Conservation (phyloP, 2,888 invertebrate genomes). For the Plebejus anna region DNA sequence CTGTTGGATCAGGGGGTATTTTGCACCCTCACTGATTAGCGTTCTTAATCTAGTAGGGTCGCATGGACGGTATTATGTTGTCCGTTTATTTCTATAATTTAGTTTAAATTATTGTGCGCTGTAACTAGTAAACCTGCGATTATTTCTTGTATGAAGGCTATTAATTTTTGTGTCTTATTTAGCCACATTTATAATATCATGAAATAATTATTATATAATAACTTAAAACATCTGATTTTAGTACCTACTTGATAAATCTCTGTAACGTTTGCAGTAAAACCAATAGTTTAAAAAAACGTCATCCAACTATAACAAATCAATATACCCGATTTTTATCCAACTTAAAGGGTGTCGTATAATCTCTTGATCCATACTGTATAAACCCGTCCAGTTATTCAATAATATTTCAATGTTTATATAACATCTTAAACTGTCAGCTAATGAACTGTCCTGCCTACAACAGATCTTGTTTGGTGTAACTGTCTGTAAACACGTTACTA, state of each 20-base stretch:
- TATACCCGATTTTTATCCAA: too few relatives aligned
- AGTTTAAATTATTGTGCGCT: too few relatives aligned
- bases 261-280: neutral
- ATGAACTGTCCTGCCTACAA: conserved; percentile 68
- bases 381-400: conserved; percentile 65
- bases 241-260: neutral
- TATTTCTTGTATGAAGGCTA: neutral
- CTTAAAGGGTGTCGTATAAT: too few relatives aligned
- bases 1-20: conserved; percentile 63
- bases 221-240: neutral
- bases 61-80: conserved; percentile 51
- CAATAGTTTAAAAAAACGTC: too few relatives aligned
- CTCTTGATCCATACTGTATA: conserved; percentile 43
- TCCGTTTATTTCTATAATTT: neutral
- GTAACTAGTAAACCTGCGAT: too few relatives aligned
- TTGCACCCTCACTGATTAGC: conserved; percentile 77
- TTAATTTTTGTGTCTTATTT: neutral
- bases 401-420: conserved; percentile 76
- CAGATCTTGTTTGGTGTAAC: conserved; percentile 54
- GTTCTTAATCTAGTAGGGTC: conserved; percentile 73
- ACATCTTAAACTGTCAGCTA: conserved; percentile 74
- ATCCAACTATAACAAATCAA: neutral
- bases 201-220: neutral
- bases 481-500: conserved; percentile 33
- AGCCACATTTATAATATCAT: neutral